A percentile compares a stretch with the other conserved stretches of the same genome.
Evolutionary conservation across 2,888 invertebrate genomes (phyloP).

Genomic region (Drosophila crucigera): DNA sequence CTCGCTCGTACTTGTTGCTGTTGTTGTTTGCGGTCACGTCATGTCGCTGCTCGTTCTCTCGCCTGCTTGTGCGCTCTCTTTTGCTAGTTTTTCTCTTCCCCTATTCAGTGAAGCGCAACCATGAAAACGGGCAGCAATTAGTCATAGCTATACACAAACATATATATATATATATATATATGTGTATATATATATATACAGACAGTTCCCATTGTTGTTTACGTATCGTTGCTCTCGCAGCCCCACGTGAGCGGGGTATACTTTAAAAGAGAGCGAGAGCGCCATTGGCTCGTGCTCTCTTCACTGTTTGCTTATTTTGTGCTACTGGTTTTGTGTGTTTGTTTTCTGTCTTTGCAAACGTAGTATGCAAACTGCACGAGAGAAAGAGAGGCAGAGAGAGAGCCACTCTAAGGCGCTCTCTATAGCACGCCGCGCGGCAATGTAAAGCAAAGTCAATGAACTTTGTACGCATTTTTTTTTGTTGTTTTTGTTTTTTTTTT

Average conservation of each 20-base stretch:
- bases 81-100: slow-evolving; percentile 6
- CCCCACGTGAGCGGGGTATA: slow-evolving; percentile 47
- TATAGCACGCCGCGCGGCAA: slow-evolving; percentile 30
- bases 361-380: slow-evolving; percentile 36
- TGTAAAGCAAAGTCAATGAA: slow-evolving; percentile 82
- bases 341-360: slow-evolving; percentile 47
- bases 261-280: not conserved
- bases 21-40: slow-evolving; percentile 79
- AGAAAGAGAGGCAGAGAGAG: slow-evolving; percentile 18
- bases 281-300: slow-evolving; percentile 5
- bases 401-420: slow-evolving; percentile 11
- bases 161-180: not conserved
- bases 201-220: slow-evolving; percentile 43
- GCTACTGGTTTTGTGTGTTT: slow-evolving; percentile 23
- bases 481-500: slow-evolving; percentile 22
- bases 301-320: not conserved
- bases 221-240: slow-evolving; percentile 30
- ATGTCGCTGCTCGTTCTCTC: slow-evolving; percentile 36
- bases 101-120: slow-evolving; percentile 52
- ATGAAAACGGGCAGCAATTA: slow-evolving; percentile 57
- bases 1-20: slow-evolving; percentile 75
- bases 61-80: slow-evolving; percentile 25
- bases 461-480: slow-evolving; percentile 81
- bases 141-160: slow-evolving; percentile 45
- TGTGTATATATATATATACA: slow-evolving; percentile 1